Evolutionary conservation across 2,888 invertebrate genomes (phyloP), one percentile per base, ranked within the genome.

Genomic region (Drosophila formosana): DNA sequence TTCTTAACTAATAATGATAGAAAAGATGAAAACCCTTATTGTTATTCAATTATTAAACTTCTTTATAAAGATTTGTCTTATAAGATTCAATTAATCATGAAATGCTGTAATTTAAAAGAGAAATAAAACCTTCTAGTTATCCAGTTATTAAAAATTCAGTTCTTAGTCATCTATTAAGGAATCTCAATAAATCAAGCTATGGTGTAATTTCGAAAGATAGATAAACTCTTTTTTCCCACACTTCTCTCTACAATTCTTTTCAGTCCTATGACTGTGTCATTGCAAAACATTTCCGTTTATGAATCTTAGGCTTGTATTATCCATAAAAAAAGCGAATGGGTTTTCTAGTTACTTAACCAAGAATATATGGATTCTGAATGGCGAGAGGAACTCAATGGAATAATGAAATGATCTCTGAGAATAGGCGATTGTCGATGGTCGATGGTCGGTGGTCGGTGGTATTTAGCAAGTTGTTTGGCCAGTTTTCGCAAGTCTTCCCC

Each of bases 391-490:
- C 39, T 41, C 39, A 41, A 41, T 41, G 39, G 13, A 39, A 39
- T 39, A 39, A 39, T 39, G 39, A 39, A 55, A 75, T 75, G 72
- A 72, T 46, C 46, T 75, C 71, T 51, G 75, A 51, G 50, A n/a
- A 37, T n/a, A 37, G 37, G 3, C n/a, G 30, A 30, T 37, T 32
- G 28, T 32, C 34, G 30, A 4, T 18, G 18, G 32, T 32, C 32
- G 32, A n/a, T 37, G 11, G n/a, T 37, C 18, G 18, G 18, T 37
- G 11, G n/a, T 37, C 18, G 18, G 18, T 41, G 39, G 13, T 41
- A 41, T 11, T 41, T 57, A 26, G 50, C 30, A 69, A 73, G 73
- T 77, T 46, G 73, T 60, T 65, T 25, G n/a, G 46, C 58, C 13
- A 65, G 58, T 60, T 77, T 77, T 56, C 39, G 39, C 39, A 41